Evolutionary conservation across 2,888 invertebrate genomes (phyloP).

Genomic region (Cerastis rubricosa): DNA sequence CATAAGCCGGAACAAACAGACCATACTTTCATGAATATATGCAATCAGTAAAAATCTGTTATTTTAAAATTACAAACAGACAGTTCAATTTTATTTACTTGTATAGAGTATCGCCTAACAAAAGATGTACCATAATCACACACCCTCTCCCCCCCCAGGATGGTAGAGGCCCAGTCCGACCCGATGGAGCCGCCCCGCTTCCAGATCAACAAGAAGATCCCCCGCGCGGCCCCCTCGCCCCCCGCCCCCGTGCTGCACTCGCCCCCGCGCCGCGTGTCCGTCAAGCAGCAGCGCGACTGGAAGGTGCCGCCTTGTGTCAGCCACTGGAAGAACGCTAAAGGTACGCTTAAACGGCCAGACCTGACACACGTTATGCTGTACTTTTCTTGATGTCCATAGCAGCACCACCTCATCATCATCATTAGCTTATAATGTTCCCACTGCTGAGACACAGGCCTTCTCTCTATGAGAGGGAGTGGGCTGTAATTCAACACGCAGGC

Average conservation of each 20-base stretch:
- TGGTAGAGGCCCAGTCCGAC: slow-evolving; percentile 93
- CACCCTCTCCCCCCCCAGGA: slow-evolving; percentile 70
- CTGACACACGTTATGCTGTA: neutral
- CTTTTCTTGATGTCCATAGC: neutral
- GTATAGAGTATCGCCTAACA: too few relatives aligned
- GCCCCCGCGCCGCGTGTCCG: slow-evolving; percentile 98
- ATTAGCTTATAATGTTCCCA: too few relatives aligned
- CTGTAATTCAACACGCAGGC: too few relatives aligned
- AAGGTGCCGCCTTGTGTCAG: slow-evolving; percentile 99
- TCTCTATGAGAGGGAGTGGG: too few relatives aligned
- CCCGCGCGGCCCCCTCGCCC: slow-evolving; percentile 99
- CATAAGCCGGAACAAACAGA: too few relatives aligned
- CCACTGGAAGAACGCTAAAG: slow-evolving; percentile 99
- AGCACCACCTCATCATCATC: neutral
- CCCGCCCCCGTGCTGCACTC: slow-evolving; percentile 99
- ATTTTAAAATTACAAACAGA: too few relatives aligned
- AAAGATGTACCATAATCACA: neutral
- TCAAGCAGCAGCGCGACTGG: slow-evolving; percentile 99
- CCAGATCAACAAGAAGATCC: slow-evolving; percentile 99
- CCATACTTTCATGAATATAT: too few relatives aligned
- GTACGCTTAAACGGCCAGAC: slow-evolving; percentile 76
- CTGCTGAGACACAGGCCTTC: too few relatives aligned
- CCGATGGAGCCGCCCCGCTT: slow-evolving; percentile 99
- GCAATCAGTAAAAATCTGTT: too few relatives aligned
- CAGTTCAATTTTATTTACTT: too few relatives aligned